Evolutionary conservation across 2,888 invertebrate species (phyloP).

Genomic region (Lasioglossum oenotherae): DNA sequence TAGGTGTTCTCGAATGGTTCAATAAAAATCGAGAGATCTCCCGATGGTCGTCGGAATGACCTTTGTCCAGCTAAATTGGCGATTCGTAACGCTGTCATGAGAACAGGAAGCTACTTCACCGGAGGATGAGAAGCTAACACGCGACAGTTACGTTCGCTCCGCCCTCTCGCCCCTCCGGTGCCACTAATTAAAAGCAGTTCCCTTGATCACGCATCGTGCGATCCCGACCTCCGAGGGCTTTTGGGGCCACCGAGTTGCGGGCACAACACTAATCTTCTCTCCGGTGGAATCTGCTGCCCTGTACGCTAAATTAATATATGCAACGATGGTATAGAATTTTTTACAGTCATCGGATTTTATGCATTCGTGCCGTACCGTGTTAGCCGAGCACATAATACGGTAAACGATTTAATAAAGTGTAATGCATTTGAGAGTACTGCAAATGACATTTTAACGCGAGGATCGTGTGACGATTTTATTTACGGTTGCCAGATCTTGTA

Average conservation of each 20-base stretch:
- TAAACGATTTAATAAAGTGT: background rate
- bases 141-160: conserved; percentile 8
- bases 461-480: background rate
- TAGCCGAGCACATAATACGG: background rate
- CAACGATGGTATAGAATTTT: background rate
- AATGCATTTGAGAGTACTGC: background rate
- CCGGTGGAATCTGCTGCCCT: too few relatives aligned
- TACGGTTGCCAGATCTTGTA: too few relatives aligned
- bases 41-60: background rate
- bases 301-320: background rate
- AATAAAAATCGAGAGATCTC: background rate
- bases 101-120: conserved; percentile 10
- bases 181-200: conserved; percentile 33
- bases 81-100: background rate
- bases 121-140: background rate
- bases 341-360: background rate
- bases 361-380: too few relatives aligned
- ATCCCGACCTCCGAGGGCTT: background rate
- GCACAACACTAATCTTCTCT: background rate
- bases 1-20: background rate
- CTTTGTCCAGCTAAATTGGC: background rate
- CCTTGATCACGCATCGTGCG: conserved; percentile 33
- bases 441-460: background rate
- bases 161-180: background rate
- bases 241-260: background rate